Conservation (phyloP, 2,113 vertebrate species). For the Pteruthius melanotis region DNA sequence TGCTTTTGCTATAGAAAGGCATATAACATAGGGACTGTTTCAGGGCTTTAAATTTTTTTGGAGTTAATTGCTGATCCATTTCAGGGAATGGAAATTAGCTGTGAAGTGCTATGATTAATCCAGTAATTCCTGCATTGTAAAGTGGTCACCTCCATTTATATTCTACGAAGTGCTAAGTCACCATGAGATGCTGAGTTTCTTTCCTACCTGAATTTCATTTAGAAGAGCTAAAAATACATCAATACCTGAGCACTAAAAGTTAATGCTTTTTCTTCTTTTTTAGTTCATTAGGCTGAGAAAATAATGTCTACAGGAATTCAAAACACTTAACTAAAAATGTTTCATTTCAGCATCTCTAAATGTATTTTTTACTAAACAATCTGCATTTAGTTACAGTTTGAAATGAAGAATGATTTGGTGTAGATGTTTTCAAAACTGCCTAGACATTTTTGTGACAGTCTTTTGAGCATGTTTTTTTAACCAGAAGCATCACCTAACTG, state of each 20-base stretch:
- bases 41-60: neutral
- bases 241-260: neutral
- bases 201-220: neutral
- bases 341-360: neutral
- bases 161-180: neutral
- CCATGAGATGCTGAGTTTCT: neutral
- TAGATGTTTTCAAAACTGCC: neutral
- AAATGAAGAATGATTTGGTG: neutral
- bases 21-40: neutral
- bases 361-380: neutral
- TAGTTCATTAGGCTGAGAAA: neutral
- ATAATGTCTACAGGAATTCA: neutral
- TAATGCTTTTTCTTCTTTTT: neutral
- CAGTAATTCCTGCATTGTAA: neutral
- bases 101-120: neutral
- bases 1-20: neutral
- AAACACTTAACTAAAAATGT: neutral
- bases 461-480: neutral
- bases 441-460: neutral
- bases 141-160: neutral
- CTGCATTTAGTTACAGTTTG: neutral
- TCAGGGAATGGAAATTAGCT: neutral
- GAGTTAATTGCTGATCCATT: neutral
- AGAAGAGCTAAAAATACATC: neutral
- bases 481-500: neutral